Percentiles rank a stretch among this genome's conserved stretches.
Conservation (phyloP, 2,113 vertebrate species). For the Pimephales promelas region DNA sequence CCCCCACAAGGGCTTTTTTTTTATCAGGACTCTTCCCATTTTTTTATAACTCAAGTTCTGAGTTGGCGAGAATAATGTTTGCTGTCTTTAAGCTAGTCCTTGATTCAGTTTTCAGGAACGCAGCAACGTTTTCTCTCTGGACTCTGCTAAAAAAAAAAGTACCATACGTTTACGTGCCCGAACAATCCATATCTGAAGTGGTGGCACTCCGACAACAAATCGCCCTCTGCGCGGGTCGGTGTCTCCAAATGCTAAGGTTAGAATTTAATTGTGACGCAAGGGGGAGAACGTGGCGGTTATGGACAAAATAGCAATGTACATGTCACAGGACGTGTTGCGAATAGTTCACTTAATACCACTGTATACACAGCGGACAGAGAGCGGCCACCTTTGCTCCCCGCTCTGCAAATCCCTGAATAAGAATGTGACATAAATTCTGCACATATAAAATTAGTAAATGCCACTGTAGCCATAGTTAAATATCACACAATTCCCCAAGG, state of each 20-base stretch:
- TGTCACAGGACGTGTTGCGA: conserved; percentile 81
- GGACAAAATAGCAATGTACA: conserved; percentile 75
- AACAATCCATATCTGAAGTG: conserved; percentile 59
- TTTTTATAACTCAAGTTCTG: conserved; percentile 40
- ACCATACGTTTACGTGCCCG: conserved; percentile 53
- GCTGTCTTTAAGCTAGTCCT: conserved; percentile 52
- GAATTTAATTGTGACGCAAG: conserved; percentile 79
- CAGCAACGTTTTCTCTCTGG: background rate
- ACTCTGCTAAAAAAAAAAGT: conserved; percentile 13
- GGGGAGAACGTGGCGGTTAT: conserved; percentile 66
- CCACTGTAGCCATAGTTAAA: conserved; percentile 86
- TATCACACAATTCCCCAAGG: conserved; percentile 80
- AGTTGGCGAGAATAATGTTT: conserved; percentile 47
- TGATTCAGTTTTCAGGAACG: conserved; percentile 33
- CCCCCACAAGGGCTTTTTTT: conserved; percentile 41
- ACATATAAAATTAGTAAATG: conserved; percentile 88
- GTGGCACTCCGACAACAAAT: conserved; percentile 71
- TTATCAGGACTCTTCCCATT: conserved; percentile 25
- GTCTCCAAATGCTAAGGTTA: conserved; percentile 77
- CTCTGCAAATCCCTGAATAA: conserved; percentile 78
- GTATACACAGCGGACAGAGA: conserved; percentile 82
- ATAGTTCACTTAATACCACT: conserved; percentile 84
- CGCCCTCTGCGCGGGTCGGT: conserved; percentile 67
- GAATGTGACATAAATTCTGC: conserved; percentile 85
- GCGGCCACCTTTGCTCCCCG: conserved; percentile 78